These are phyloP conservation scores for Mirounga angustirostris DNA, from an alignment of 2,113 vertebrate species.

Conservation along the genomic window DNA sequence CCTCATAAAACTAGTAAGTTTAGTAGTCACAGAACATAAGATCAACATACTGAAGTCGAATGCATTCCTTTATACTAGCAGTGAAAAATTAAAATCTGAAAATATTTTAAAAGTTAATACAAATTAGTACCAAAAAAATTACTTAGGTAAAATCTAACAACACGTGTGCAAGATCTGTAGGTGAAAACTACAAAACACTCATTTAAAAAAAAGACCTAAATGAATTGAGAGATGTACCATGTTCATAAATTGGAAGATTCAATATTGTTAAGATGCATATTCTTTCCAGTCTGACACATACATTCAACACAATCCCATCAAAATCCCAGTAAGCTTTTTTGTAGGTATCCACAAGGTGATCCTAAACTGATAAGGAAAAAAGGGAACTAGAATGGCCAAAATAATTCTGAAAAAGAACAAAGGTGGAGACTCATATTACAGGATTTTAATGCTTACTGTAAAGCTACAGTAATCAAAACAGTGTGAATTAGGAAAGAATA, in stretches of 20 bases:
- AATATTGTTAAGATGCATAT: neutral
- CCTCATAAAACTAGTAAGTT: neutral
- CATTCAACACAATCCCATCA: neutral
- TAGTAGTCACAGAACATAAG: neutral
- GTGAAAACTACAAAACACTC: neutral
- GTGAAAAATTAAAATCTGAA: conserved; percentile 22
- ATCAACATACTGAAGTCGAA: neutral
- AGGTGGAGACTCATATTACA: neutral
- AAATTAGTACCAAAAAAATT: neutral
- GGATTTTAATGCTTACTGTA: neutral
- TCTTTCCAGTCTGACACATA: neutral
- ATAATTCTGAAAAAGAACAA: conserved; percentile 27
- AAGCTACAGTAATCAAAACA: neutral
- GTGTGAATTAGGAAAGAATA: neutral
- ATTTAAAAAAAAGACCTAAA: neutral
- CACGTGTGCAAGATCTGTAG: neutral
- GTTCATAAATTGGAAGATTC: neutral
- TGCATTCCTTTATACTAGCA: neutral
- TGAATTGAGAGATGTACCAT: neutral
- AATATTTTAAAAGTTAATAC: neutral
- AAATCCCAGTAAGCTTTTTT: neutral
- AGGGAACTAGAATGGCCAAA: neutral
- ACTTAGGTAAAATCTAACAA: neutral
- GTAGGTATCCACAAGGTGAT: neutral
- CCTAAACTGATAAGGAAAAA: neutral